Evolutionary conservation across 2,888 invertebrate genomes (phyloP).

Genomic region (Mimas tiliae): DNA sequence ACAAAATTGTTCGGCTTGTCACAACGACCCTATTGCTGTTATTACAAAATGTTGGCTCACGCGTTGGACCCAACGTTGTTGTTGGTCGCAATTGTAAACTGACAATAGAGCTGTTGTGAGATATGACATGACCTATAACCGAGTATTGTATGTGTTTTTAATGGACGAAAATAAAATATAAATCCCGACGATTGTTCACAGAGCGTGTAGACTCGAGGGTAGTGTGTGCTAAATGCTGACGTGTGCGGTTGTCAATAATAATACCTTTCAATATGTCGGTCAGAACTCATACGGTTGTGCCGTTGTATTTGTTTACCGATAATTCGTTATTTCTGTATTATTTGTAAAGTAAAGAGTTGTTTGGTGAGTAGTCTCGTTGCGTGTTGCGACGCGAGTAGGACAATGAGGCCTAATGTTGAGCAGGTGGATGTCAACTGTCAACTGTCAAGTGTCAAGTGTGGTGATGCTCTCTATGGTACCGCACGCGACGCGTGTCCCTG

Average conservation of each 20-base stretch:
- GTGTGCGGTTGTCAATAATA: background rate
- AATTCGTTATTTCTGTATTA: background rate
- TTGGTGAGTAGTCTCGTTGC: too few relatives aligned
- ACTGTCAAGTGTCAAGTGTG: background rate
- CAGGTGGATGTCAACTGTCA: too few relatives aligned
- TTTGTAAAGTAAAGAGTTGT: too few relatives aligned
- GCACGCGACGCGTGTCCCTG: background rate
- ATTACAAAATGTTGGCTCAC: background rate
- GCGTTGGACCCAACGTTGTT: background rate
- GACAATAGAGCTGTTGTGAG: background rate
- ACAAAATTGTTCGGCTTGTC: constrained; percentile 32
- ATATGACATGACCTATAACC: background rate
- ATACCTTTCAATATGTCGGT: background rate
- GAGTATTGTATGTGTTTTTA: background rate
- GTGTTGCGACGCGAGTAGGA: too few relatives aligned
- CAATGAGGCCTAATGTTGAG: too few relatives aligned
- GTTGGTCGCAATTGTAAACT: background rate
- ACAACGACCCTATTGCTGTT: background rate
- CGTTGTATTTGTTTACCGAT: background rate
- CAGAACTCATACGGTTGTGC: background rate
- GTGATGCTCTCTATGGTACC: background rate
- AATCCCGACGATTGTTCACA: background rate
- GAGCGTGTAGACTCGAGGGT: background rate
- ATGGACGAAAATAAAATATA: background rate
- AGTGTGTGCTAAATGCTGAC: background rate